Conservation (phyloP, 2,888 invertebrate genomes). For the Eupelmus urozonus region DNA sequence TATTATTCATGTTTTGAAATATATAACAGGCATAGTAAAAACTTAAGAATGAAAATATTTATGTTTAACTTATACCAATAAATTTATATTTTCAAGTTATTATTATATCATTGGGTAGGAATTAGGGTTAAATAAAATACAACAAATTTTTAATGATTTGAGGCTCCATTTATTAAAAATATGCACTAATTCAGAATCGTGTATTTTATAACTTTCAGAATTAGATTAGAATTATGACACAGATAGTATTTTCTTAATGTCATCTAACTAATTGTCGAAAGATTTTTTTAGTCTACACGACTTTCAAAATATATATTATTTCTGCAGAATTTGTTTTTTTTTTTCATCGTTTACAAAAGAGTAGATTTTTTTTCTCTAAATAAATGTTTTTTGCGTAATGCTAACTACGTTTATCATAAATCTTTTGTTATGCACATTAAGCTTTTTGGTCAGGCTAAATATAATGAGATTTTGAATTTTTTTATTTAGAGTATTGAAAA, state of each 20-base stretch:
- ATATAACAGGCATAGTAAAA: neutral
- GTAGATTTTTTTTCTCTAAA: slow-evolving; percentile 63
- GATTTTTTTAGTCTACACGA: slow-evolving; percentile 67
- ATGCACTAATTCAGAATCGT: slow-evolving; percentile 75
- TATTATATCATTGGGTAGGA: neutral
- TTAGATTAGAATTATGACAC: slow-evolving; percentile 70
- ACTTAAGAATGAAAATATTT: neutral
- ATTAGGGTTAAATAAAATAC: slow-evolving; percentile 31
- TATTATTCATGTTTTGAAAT: neutral
- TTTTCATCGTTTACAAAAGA: slow-evolving; percentile 70
- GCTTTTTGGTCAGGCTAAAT: slow-evolving; percentile 53
- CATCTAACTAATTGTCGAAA: slow-evolving; percentile 72
- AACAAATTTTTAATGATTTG: slow-evolving; percentile 61
- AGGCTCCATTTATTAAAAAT: slow-evolving; percentile 77
- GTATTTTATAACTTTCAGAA: slow-evolving; percentile 74
- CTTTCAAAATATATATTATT: slow-evolving; percentile 73
- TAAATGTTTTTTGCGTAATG: slow-evolving; percentile 61
- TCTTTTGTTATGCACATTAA: slow-evolving; percentile 57
- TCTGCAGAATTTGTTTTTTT: slow-evolving; percentile 58
- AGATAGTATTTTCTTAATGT: slow-evolving; percentile 66
- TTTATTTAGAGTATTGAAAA: neutral
- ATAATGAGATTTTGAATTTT: slow-evolving; percentile 32
- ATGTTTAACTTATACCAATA: neutral
- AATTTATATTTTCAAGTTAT: neutral
- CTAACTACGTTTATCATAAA: slow-evolving; percentile 62